Conservation (phyloP, 2,113 vertebrate genomes). For the Melanerpes formicivorus region DNA sequence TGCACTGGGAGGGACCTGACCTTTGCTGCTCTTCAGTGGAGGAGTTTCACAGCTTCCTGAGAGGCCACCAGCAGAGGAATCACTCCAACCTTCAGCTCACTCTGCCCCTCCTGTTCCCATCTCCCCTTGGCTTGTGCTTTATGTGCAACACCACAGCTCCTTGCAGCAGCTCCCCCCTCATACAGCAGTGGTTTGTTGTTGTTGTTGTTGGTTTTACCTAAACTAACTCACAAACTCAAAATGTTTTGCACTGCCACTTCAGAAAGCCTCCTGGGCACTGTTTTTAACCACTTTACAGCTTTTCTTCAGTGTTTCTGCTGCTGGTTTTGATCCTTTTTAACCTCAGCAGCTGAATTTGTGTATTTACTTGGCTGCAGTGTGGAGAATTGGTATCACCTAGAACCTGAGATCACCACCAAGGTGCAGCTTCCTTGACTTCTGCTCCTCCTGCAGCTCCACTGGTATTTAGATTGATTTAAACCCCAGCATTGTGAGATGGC, state of each 20-base stretch:
- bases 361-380: neutral
- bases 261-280: neutral
- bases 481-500: neutral
- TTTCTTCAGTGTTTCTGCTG: no score
- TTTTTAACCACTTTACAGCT: neutral
- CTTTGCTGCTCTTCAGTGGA: neutral
- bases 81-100: neutral
- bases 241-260: neutral
- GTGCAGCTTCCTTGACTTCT: neutral
- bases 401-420: neutral
- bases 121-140: neutral
- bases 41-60: constrained; percentile 24
- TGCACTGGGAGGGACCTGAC: neutral
- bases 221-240: neutral
- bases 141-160: neutral
- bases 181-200: no score
- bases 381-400: neutral
- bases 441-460: neutral
- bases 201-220: neutral
- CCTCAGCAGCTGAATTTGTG: neutral
- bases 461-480: neutral
- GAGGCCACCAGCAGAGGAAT: neutral
- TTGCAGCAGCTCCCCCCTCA: neutral
- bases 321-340: neutral
- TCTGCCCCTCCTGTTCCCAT: neutral